Evolutionary conservation across 2,888 invertebrate genomes (phyloP).

Genomic region (Lepidochitona cinerea): DNA sequence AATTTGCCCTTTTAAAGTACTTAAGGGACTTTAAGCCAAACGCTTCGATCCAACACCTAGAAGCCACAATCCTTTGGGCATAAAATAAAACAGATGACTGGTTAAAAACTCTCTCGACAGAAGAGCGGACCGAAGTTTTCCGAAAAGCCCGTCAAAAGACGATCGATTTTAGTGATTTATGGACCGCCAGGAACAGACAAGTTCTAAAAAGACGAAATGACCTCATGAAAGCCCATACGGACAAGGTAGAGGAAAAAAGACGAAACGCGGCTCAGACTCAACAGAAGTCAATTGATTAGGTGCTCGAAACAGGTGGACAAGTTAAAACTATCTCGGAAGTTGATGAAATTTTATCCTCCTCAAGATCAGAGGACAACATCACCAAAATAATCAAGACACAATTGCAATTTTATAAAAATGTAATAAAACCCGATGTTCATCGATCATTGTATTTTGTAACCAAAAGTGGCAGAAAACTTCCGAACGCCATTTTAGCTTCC

Average conservation of each 20-base stretch:
- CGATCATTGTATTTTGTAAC: not conserved
- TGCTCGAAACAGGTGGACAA: not conserved
- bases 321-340: not conserved
- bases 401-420: not conserved
- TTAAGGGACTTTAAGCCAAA: not conserved
- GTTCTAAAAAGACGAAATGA: not conserved
- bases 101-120: not conserved
- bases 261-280: not conserved
- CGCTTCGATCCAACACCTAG: not conserved
- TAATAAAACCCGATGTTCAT: not conserved
- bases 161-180: not conserved
- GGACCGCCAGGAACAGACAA: not conserved
- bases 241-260: not conserved
- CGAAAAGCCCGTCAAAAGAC: not conserved
- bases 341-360: not conserved
- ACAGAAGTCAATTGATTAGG: not conserved
- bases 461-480: not conserved
- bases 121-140: not conserved
- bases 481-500: not conserved
- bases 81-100: not conserved
- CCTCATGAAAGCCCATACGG: not conserved
- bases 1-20: not conserved
- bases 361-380: not conserved
- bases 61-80: not conserved
- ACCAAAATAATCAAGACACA: not conserved